phyloP scores from a whole-genome alignment of 2,888 invertebrate genomes.

The Synanthedon andrenaeformis region DNA sequence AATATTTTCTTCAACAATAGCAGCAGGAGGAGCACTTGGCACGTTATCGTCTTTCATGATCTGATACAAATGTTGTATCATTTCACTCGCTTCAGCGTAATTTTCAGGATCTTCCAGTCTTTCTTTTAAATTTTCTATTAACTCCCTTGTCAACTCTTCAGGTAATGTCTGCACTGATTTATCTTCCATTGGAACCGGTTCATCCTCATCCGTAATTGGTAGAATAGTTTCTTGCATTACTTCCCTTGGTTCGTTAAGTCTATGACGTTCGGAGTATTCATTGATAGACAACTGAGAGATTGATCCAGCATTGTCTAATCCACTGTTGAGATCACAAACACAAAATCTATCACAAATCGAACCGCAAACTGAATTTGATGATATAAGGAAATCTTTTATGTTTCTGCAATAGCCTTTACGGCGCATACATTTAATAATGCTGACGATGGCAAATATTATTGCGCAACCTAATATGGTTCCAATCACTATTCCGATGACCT shows the following conservation, averaged over 20 bases:
- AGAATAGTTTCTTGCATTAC: slow-evolving; percentile 38
- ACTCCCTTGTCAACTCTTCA: slow-evolving; percentile 80
- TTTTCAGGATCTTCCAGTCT: slow-evolving; percentile 79
- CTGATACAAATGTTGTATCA: slow-evolving; percentile 82
- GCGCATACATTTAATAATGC: slow-evolving; percentile 69
- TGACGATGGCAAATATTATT: slow-evolving; percentile 63
- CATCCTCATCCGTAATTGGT: slow-evolving; percentile 30
- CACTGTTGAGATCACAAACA: slow-evolving; percentile 48
- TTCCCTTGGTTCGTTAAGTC: slow-evolving; percentile 68
- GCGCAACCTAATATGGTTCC: slow-evolving; percentile 64
- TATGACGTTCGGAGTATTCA: slow-evolving; percentile 73
- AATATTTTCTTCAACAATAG: slow-evolving; percentile 63
- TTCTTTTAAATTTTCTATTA: slow-evolving; percentile 75
- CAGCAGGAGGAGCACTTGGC: slow-evolving; percentile 50
- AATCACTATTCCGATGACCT: slow-evolving; percentile 62
- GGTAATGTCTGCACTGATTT: slow-evolving; percentile 79
- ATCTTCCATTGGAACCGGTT: slow-evolving; percentile 56
- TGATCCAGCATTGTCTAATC: slow-evolving; percentile 70
- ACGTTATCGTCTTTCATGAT: slow-evolving; percentile 79
- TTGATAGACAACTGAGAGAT: slow-evolving; percentile 72
- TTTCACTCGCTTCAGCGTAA: slow-evolving; percentile 79
- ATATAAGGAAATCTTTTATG: slow-evolving; percentile 47
- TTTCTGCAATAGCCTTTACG: slow-evolving; percentile 66
- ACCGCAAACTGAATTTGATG: slow-evolving; percentile 45
- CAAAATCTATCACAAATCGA: slow-evolving; percentile 46